A percentile compares a stretch with the other conserved stretches of the same genome.
Conservation (phyloP, 2,888 invertebrate species). For the Argyra leucocephala region DNA sequence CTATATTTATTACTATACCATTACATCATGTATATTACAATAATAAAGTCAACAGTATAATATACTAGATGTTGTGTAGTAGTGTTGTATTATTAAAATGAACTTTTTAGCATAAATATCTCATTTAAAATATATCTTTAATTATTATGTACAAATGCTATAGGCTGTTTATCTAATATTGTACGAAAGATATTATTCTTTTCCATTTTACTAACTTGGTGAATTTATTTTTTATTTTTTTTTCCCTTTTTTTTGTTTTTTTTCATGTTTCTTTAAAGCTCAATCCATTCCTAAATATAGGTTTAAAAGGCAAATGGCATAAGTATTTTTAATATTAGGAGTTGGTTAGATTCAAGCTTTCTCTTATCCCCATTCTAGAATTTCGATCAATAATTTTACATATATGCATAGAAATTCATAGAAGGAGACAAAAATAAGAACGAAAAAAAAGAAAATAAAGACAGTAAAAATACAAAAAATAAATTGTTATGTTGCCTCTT, state of each 20-base stretch:
- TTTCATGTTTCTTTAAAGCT: no score
- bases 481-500: neutral
- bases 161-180: constrained; percentile 3
- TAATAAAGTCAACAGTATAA: neutral
- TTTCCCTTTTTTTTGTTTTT: no score
- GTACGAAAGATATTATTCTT: neutral
- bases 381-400: no score
- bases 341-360: no score
- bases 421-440: neutral
- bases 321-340: no score
- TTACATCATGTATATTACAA: neutral
- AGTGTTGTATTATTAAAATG: neutral
- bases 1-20: neutral
- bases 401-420: no score
- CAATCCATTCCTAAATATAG: no score
- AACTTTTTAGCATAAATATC: constrained; percentile 1
- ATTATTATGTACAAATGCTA: constrained; percentile 6
- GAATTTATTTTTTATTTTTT: no score
- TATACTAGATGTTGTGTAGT: no score
- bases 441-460: neutral
- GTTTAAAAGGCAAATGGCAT: no score
- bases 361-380: no score
- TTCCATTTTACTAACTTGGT: no score
- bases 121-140: constrained; percentile 1
- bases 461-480: neutral